Base-by-base conservation (phyloP, 2,888 invertebrate genomes). In the Temnothorax rugatulus region DNA sequence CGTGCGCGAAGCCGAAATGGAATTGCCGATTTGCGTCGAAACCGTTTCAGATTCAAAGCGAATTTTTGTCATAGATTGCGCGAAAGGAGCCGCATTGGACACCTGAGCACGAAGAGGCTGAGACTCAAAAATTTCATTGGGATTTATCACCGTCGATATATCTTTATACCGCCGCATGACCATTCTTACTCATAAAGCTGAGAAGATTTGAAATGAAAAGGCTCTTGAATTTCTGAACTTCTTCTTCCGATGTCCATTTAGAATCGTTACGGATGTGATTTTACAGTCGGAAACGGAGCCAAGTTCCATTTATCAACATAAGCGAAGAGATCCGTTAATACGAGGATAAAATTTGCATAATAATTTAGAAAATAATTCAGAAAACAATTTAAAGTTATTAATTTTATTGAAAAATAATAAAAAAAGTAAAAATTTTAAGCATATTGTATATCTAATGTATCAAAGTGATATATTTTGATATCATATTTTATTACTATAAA, bases 101-200 rank as follows among this genome's bases (percentile, higher is more conserved):
- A 52, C 50, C 21, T 29, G 68, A 68, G 54, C 54, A 54, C 68
- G 21, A 25, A 41, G 21, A 44, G 13, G 38, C 50, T 4, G 21
- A 41, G 34, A 18, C 29, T 69, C n/a, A 18, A 77, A 69, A 68
- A 69, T 44, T 69, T 77, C 9, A 68, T 69, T 69, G n/a, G 15
- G 15, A 44, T 77, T 77, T 77, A 57, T 57, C 44, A 44, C 15
- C 77, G 25, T 29, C 57, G 11, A 77, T 69, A 41, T 68, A 69
- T 57, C 57, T 50, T 69, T 69, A 69, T 69, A 29, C 13, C 9
- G n/a, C 4, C 18, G n/a, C 25, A 47, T 54, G 38, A 68, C 29
- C 29, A 66, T 66, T 54, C 29, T 77, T 68, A 77, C 25, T 68
- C 54, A 44, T 57, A 54, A 66, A 68, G 13, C 13, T 25, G 18